Conservation (phyloP, 2,797 vertebrate genomes). For the Rhinella marina region DNA sequence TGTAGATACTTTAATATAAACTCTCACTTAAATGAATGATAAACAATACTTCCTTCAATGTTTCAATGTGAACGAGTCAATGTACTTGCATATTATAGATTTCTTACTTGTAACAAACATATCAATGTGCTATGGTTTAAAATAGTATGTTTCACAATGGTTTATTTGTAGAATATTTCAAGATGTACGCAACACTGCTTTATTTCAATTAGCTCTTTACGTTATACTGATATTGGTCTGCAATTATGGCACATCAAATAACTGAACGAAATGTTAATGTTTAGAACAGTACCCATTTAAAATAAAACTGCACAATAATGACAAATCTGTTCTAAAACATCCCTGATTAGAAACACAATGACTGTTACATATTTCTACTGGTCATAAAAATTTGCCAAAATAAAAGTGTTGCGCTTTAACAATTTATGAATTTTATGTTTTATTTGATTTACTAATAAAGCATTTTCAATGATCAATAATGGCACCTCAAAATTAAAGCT, state of each 20-base stretch:
- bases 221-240: background rate
- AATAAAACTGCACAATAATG: background rate
- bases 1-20: background rate
- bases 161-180: background rate
- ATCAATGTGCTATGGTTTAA: background rate
- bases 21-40: background rate
- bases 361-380: constrained; percentile 9
- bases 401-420: constrained; percentile 1
- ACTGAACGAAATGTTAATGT: background rate
- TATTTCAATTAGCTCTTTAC: background rate
- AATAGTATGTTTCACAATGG: background rate
- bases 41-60: background rate
- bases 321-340: background rate
- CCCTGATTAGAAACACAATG: background rate
- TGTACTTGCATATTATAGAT: background rate
- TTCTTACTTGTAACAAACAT: constrained; percentile 8
- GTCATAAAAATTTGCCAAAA: constrained; percentile 7
- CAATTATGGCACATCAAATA: background rate
- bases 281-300: background rate
- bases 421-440: background rate
- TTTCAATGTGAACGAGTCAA: background rate
- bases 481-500: background rate
- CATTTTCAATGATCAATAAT: no score
- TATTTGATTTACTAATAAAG: background rate
- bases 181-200: background rate